These are phyloP conservation scores for Sarcophaga subvicina DNA, from an alignment of 2,888 invertebrate genomes.

Conservation along the genomic window DNA sequence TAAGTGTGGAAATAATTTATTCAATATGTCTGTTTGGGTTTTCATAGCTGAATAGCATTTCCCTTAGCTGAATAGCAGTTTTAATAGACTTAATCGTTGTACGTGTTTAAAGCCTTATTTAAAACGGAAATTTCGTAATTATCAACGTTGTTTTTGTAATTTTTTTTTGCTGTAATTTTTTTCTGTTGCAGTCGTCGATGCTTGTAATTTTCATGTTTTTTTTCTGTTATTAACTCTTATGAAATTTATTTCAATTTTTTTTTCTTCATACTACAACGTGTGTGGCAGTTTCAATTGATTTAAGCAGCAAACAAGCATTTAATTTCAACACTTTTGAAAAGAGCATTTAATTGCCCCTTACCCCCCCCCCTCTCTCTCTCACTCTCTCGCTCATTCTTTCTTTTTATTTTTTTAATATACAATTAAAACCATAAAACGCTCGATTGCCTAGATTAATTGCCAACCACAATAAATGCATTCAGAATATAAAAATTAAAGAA, in stretches of 20 bases:
- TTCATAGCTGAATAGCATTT: too few species aligned
- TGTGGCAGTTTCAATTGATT: constrained; percentile 50
- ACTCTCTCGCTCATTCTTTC: too few species aligned
- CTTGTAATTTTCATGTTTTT: neutral
- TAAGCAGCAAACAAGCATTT: constrained; percentile 21
- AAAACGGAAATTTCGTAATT: neutral
- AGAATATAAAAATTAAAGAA: too few species aligned
- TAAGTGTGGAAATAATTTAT: too few species aligned
- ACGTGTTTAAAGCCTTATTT: neutral
- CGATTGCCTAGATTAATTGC: too few species aligned
- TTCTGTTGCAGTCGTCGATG: neutral
- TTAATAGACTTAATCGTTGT: neutral
- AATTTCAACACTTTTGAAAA: constrained; percentile 57
- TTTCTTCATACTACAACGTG: constrained; percentile 1
- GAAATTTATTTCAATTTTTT: neutral
- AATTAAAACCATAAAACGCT: too few species aligned
- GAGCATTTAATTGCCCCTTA: constrained; percentile 22
- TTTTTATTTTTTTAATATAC: too few species aligned
- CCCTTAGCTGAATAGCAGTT: neutral
- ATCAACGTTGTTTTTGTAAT: too few species aligned
- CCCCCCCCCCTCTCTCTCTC: too few species aligned
- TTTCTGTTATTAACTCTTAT: neutral
- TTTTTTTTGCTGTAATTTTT: too few species aligned
- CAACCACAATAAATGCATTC: too few species aligned
- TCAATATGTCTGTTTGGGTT: too few species aligned